Conservation (phyloP, 2,888 invertebrate genomes). For the Xestia c-nigrum region DNA sequence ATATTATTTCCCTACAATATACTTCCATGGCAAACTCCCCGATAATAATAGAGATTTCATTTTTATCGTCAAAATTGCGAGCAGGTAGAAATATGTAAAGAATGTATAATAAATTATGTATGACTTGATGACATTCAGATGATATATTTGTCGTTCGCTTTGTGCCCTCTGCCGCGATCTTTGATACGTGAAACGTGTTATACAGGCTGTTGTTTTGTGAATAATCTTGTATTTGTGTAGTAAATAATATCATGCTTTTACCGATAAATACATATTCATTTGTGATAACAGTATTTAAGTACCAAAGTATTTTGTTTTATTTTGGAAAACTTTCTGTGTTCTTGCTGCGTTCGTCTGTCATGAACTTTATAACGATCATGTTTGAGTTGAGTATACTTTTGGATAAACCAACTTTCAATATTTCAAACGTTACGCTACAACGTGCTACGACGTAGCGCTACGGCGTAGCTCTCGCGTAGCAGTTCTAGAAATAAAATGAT, state of each 20-base stretch:
- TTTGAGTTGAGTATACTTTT: neutral
- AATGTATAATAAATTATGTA: constrained; percentile 81
- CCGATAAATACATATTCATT: neutral
- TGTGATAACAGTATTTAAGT: neutral
- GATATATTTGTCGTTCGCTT: constrained; percentile 80
- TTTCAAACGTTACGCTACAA: neutral
- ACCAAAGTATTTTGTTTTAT: neutral
- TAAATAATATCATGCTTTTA: neutral
- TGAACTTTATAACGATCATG: neutral
- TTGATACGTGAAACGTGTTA: constrained; percentile 72
- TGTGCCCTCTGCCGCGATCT: constrained; percentile 73
- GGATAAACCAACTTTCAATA: neutral
- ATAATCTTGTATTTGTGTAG: neutral
- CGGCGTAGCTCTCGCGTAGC: constrained; percentile 8
- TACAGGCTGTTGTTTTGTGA: constrained; percentile 62
- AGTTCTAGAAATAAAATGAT: neutral
- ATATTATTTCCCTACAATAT: neutral
- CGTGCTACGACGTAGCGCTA: constrained; percentile 21
- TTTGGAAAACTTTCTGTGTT: neutral
- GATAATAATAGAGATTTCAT: constrained; percentile 21
- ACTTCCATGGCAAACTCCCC: neutral
- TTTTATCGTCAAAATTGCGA: constrained; percentile 18
- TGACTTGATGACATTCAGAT: constrained; percentile 80
- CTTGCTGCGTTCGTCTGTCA: neutral
- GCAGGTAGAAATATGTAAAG: constrained; percentile 59